Conservation (phyloP, 2,113 vertebrate genomes). For the Pachycephala philippinensis region DNA sequence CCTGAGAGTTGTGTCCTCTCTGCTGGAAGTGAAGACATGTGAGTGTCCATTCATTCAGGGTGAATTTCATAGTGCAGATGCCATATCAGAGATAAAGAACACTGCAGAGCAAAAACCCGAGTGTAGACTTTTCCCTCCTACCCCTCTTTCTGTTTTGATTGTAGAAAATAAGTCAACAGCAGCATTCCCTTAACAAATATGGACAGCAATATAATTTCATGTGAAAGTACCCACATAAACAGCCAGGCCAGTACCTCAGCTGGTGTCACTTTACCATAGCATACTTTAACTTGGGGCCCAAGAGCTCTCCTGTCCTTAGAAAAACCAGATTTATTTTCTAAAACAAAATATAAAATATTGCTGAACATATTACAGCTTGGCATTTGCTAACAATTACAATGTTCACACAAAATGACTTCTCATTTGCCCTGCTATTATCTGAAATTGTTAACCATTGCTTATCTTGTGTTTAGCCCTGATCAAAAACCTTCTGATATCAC, state of each 20-base stretch:
- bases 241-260: neutral
- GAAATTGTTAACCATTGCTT: neutral
- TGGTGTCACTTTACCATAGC: neutral
- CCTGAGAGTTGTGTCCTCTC: neutral
- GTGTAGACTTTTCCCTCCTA: neutral
- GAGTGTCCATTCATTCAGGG: neutral
- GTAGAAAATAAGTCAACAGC: neutral
- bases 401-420: neutral
- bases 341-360: conserved; percentile 4
- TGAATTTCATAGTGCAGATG: neutral
- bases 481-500: neutral
- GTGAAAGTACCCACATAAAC: neutral
- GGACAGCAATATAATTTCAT: neutral
- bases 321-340: neutral
- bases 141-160: neutral
- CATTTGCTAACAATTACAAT: neutral
- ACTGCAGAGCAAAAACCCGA: neutral
- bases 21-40: neutral
- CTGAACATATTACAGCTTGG: neutral
- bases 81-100: neutral
- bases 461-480: neutral
- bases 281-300: neutral
- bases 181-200: neutral
- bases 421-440: neutral
- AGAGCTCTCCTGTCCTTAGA: neutral